Base-by-base conservation (phyloP, 2,888 invertebrate genomes). In the Zaprionus bogoriensis region DNA sequence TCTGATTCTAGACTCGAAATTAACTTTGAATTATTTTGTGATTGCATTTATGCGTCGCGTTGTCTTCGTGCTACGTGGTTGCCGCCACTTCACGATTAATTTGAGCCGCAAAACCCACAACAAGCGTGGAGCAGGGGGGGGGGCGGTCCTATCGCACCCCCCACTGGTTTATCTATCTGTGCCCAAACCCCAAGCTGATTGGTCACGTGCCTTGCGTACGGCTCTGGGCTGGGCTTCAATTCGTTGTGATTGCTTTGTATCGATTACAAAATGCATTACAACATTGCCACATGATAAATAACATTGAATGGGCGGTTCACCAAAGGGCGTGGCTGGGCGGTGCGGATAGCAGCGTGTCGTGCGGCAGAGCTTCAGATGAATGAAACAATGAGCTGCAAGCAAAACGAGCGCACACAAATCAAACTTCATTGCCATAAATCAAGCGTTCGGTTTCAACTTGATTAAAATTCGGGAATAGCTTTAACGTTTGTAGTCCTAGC, bases 261-360 rank as follows among this genome's bases (percentile, higher is more conserved):
- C 89, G 87, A 88, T 89, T 88, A 81, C 87, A 84, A 85, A 87
- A 78, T 78, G 80, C 85, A 85, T 82, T 82, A 82, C 78, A 77
- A 74, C 69, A 81, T 81, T 77, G 75, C 75, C 86, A 88, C 80
- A 82, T 87, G 87, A 81, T 87, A 83, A 86, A 87, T 86, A 82
- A 82, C 73, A 67, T 67, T 44, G 63, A 70, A 48, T 48, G 61
- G 71, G 82, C 54, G 65, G 44, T 12, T 30, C 38, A 19, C 47
- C 25, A 27, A 4, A 10, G 38, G 7, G 6, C 6, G 20, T 10
- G 41, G 27, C 14, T n/a, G 3, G 20, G 22, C 2, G 6, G 12
- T 17, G 20, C 10, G 9, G 23, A 5, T 12, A 23, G 10, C 41
- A 42, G 52, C 48, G 48, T 51, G 53, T 32, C 48, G 36, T 46